These are phyloP conservation scores for Crenuchus spilurus DNA, from an alignment of 2,797 vertebrate species.

Conservation along the genomic window DNA sequence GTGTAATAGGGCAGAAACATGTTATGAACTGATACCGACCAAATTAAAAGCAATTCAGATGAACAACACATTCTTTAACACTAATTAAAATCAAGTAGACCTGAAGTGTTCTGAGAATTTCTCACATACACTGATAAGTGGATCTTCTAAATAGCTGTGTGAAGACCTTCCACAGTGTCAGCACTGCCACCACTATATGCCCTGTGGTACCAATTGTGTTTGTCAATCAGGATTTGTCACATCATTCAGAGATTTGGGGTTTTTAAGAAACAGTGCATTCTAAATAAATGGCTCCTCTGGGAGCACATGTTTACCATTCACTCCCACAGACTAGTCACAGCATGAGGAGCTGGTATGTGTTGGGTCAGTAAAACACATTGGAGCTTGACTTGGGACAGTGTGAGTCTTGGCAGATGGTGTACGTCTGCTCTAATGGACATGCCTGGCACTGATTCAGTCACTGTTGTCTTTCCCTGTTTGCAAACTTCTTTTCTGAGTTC, in stretches of 20 bases:
- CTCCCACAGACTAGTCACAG: not conserved
- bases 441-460: not conserved
- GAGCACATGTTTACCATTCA: conserved; percentile 1
- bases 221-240: conserved; percentile 1
- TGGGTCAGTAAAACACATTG: not conserved
- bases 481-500: no score
- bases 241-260: conserved; percentile 5
- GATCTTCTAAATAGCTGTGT: not conserved
- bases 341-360: not conserved
- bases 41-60: no score
- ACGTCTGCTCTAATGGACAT: not conserved
- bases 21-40: no score
- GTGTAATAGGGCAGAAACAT: no score
- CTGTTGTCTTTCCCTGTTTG: not conserved
- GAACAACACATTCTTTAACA: no score
- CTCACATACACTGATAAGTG: no score
- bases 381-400: not conserved
- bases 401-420: conserved; percentile 6
- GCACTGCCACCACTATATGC: not conserved
- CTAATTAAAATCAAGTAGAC: no score
- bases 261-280: not conserved
- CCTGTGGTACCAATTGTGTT: not conserved
- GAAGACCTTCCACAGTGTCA: not conserved
- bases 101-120: no score
- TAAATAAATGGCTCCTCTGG: not conserved